A percentile compares a stretch with the other conserved stretches of the same genome.
These are phyloP conservation scores for Jaculus jaculus DNA, from an alignment of 2,113 vertebrate genomes.

Conservation along the genomic window DNA sequence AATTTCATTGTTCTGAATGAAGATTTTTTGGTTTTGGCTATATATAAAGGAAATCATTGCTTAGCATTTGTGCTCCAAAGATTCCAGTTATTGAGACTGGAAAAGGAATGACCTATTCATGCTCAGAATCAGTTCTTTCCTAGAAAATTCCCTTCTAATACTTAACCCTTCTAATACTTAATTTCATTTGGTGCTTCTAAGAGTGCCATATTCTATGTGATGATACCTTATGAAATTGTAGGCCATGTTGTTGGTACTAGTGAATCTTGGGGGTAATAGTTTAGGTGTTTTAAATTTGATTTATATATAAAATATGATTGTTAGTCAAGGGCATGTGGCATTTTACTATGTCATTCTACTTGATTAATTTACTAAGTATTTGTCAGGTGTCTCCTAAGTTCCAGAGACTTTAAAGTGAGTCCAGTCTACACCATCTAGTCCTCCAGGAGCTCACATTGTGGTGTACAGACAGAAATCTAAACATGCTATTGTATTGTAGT, in stretches of 20 bases:
- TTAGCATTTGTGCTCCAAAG: background rate
- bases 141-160: conserved; percentile 37
- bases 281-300: conserved; percentile 37
- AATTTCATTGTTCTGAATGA: background rate
- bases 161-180: conserved; percentile 23
- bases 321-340: background rate
- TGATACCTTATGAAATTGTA: background rate
- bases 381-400: background rate
- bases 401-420: background rate
- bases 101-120: background rate
- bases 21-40: background rate
- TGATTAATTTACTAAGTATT: background rate
- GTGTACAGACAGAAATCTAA: background rate
- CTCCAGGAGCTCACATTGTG: background rate
- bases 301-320: conserved; percentile 7
- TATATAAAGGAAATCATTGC: background rate
- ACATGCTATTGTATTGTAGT: background rate
- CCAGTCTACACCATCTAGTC: background rate
- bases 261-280: background rate
- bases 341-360: background rate
- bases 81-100: background rate
- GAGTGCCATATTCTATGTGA: background rate
- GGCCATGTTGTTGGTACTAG: background rate
- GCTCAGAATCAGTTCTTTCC: conserved; percentile 27
- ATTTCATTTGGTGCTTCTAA: conserved; percentile 1